Percentiles rank a stretch among this genome's conserved stretches.
Evolutionary conservation across 2,888 invertebrate genomes (phyloP).

Genomic region (Agriopis leucophaearia): DNA sequence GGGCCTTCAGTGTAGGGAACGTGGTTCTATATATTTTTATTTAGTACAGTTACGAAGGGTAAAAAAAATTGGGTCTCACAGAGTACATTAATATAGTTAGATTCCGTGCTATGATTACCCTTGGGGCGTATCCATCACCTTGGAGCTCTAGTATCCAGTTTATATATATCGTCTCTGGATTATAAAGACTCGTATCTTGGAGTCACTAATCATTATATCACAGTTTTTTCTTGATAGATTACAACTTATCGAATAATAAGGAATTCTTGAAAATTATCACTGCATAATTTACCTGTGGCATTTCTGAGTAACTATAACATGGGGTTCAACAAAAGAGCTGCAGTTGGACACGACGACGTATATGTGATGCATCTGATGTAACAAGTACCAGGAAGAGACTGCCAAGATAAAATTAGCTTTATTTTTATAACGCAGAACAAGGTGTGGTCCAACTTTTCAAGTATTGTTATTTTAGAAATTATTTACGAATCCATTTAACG

Average conservation of each 20-base stretch:
- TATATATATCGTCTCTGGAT: constrained; percentile 69
- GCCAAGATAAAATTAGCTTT: not conserved
- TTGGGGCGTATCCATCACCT: constrained; percentile 75
- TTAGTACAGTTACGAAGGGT: not conserved
- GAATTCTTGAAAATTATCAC: not conserved
- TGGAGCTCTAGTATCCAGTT: constrained; percentile 67
- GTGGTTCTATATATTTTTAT: not conserved
- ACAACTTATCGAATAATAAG: not conserved
- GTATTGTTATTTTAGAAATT: constrained; percentile 2
- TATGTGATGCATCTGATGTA: no score
- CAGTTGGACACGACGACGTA: no score
- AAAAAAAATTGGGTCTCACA: constrained; percentile 4
- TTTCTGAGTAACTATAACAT: no score
- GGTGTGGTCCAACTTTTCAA: not conserved
- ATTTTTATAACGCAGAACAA: not conserved
- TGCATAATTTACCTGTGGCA: no score
- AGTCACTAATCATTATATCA: not conserved
- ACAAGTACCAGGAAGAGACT: no score
- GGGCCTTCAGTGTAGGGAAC: no score
- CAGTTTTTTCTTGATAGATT: not conserved
- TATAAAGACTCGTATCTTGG: constrained; percentile 49
- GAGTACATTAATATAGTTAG: constrained; percentile 3
- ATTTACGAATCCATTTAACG: constrained; percentile 26
- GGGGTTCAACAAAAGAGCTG: no score
- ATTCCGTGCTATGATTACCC: constrained; percentile 69